A percentile compares a stretch with the other conserved stretches of the same genome.
phyloP scores from a whole-genome alignment of 2,888 invertebrate genomes.

The Archips crataeganus region DNA sequence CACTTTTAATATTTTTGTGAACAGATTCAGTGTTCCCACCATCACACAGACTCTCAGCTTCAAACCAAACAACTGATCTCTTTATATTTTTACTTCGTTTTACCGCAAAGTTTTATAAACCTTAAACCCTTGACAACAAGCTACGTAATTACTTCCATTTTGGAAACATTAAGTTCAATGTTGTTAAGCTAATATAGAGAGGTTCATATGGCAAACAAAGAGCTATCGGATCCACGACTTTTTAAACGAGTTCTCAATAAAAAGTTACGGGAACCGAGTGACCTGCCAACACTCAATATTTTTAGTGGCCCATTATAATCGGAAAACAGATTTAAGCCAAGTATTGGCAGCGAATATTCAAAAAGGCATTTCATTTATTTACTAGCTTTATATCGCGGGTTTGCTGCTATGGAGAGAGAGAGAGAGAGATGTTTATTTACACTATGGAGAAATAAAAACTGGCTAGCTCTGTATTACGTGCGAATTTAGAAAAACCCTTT shows the following conservation, averaged over 20 bases:
- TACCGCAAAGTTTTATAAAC: slow-evolving; percentile 42
- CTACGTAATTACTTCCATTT: slow-evolving; percentile 34
- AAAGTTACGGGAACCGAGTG: slow-evolving; percentile 58
- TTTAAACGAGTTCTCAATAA: slow-evolving; percentile 61
- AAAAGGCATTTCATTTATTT: background rate
- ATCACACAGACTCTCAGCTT: slow-evolving; percentile 63
- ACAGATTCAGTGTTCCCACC: slow-evolving; percentile 72
- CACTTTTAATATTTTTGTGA: slow-evolving; percentile 59
- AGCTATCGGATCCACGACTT: slow-evolving; percentile 75
- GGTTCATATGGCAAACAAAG: slow-evolving; percentile 57
- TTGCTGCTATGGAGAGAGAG: too few species aligned
- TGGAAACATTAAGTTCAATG: slow-evolving; percentile 59
- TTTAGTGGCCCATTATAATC: slow-evolving; percentile 37
- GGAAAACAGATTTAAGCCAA: slow-evolving; percentile 17
- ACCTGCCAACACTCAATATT: slow-evolving; percentile 40
- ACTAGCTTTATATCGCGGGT: background rate
- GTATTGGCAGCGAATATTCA: slow-evolving; percentile 11
- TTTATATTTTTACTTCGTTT: slow-evolving; percentile 58
- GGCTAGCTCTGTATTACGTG: too few species aligned
- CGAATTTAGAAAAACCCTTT: too few species aligned
- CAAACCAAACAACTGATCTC: slow-evolving; percentile 66
- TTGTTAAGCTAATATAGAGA: slow-evolving; percentile 65
- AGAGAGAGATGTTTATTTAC: too few species aligned
- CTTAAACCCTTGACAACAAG: slow-evolving; percentile 17
- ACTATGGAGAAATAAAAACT: too few species aligned